Conservation (phyloP, 2,113 vertebrate genomes). For the Hippocampus barbouri region DNA sequence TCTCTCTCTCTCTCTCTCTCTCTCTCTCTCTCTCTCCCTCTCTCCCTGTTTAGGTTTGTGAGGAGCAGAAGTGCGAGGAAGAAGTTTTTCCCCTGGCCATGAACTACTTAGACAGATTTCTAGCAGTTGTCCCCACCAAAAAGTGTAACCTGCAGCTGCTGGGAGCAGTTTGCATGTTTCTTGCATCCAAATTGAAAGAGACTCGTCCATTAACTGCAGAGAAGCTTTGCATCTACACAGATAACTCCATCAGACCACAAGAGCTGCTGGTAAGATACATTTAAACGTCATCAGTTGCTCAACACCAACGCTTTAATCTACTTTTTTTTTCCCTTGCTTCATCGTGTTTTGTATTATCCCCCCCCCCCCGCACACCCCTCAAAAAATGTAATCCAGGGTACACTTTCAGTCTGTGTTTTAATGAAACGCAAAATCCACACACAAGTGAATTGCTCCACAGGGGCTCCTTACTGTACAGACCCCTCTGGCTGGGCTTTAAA, state of each 20-base stretch:
- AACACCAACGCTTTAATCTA: neutral
- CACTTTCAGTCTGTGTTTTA: constrained; percentile 12
- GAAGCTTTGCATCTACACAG: constrained; percentile 95
- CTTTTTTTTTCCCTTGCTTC: neutral
- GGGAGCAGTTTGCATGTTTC: constrained; percentile 95
- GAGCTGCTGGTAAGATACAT: constrained; percentile 90
- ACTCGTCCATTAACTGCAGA: constrained; percentile 93
- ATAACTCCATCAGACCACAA: constrained; percentile 92
- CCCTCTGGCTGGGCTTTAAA: constrained; percentile 35
- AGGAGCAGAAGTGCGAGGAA: constrained; percentile 96
- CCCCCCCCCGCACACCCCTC: neutral
- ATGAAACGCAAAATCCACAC: constrained; percentile 21
- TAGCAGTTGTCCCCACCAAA: constrained; percentile 89
- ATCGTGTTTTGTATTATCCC: neutral
- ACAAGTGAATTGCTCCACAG: constrained; percentile 34
- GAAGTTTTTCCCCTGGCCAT: constrained; percentile 96
- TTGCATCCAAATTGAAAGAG: constrained; percentile 96
- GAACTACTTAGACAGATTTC: constrained; percentile 97
- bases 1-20: constrained; percentile 36
- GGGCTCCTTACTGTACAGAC: constrained; percentile 51
- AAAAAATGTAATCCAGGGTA: neutral
- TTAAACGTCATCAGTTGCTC: neutral
- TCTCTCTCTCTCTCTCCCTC: no score
- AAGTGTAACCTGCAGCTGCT: constrained; percentile 93
- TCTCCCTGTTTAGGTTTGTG: constrained; percentile 88